phyloP scores from a whole-genome alignment of 2,888 invertebrate species.

The Aspidiotus destructor region DNA sequence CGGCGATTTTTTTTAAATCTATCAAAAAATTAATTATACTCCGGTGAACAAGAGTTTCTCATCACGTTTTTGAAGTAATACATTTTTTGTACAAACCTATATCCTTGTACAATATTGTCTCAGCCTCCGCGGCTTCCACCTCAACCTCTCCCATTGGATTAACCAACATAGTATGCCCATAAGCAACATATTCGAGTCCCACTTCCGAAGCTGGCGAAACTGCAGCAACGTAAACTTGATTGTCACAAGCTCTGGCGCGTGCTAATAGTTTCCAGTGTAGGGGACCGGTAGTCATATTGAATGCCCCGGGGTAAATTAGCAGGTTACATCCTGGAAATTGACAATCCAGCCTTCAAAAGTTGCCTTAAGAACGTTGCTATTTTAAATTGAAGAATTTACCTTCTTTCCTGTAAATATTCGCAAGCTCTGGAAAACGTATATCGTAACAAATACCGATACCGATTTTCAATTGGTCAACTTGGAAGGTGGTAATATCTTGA shows the following conservation, averaged over 20 bases:
- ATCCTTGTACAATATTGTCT: constrained; percentile 62
- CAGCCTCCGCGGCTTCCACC: constrained; percentile 56
- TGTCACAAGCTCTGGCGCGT: constrained; percentile 72
- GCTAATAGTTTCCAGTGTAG: constrained; percentile 83
- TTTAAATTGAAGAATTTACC: constrained; percentile 35
- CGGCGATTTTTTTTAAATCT: constrained; percentile 63
- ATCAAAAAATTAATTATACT: constrained; percentile 28
- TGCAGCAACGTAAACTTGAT: constrained; percentile 77
- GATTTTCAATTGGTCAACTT: constrained; percentile 60
- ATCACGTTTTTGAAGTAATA: background rate
- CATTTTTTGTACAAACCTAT: constrained; percentile 51
- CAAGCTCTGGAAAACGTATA: constrained; percentile 81
- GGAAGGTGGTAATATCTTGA: constrained; percentile 59
- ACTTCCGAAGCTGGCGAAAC: constrained; percentile 72
- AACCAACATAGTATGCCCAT: constrained; percentile 75
- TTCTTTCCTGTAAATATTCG: constrained; percentile 45
- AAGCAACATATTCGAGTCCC: constrained; percentile 67
- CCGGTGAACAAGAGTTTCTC: background rate
- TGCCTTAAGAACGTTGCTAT: background rate
- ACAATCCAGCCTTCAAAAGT: background rate
- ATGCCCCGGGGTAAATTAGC: constrained; percentile 86
- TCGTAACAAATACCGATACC: constrained; percentile 95
- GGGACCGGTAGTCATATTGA: constrained; percentile 93
- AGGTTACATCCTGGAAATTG: constrained; percentile 61
- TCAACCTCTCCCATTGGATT: constrained; percentile 76